Evolutionary conservation across 2,888 invertebrate species (phyloP), one percentile per base, ranked within the genome.

Genomic region (Mylabris sibirica): DNA sequence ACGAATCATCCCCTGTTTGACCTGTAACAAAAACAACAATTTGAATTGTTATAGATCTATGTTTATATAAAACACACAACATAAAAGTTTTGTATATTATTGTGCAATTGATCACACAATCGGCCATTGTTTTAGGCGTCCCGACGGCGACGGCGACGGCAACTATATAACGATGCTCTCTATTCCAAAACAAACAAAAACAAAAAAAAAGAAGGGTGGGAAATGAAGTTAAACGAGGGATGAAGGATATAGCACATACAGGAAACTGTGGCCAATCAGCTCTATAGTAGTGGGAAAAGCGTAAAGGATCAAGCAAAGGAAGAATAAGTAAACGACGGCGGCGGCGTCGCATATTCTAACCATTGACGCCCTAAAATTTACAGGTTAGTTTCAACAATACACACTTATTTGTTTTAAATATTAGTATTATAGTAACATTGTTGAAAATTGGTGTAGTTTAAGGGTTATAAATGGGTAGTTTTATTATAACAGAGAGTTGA

Each of bases 1-100:
- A 89, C 62, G 91, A 92, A 74, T 94, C 94, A 79, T 95, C 94
- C 81, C 95, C 94, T 85, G 93, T 94, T 83, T 91, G 94, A 83
- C 94, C 95, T 95, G 88, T 44, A 86, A 85, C 22, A 34, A 22
- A 73, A 41, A 65, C 20, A 24, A 34, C 38, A 12, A n/a, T 5
- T n/a, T 17, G 30, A 24, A 30, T 30, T 8, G 30, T n/a, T n/a
- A n/a, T n/a, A n/a, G n/a, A n/a, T n/a, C n/a, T n/a, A n/a, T n/a
- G n/a, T n/a, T n/a, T n/a, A n/a, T n/a, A n/a, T n/a, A n/a, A n/a
- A n/a, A n/a, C n/a, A n/a, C n/a, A n/a, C n/a, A n/a, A n/a, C n/a
- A n/a, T n/a, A n/a, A n/a, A n/a, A n/a, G 59, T 26, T 44, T 44
- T 44, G 44, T 44, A 5, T 63, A 61, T 24, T 41, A 22, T 57